These are phyloP conservation scores for Octomys mimax DNA, from an alignment of 2,797 vertebrate species.

Conservation along the genomic window DNA sequence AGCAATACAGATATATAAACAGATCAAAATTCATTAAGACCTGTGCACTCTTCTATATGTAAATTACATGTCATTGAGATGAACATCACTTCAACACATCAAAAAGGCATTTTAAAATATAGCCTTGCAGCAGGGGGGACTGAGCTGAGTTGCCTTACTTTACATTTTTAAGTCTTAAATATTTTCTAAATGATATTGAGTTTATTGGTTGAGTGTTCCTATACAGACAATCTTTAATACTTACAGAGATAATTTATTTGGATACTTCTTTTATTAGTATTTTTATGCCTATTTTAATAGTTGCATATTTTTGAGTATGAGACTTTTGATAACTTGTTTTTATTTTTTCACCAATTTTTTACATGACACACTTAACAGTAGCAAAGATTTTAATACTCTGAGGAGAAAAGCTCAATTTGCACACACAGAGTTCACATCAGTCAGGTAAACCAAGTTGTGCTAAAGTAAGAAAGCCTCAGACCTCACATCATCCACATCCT, in stretches of 20 bases:
- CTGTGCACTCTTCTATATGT: not conserved
- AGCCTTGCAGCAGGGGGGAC: not conserved
- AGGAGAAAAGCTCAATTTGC: not conserved
- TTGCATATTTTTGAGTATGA: slow-evolving; percentile 16
- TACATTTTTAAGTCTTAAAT: not conserved
- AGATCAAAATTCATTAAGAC: slow-evolving; percentile 17
- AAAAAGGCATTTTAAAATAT: not conserved
- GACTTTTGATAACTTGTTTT: not conserved
- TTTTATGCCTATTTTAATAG: not conserved
- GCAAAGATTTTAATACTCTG: slow-evolving; percentile 10
- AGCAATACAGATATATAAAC: not conserved
- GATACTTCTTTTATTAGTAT: slow-evolving; percentile 35
- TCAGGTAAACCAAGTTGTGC: not conserved
- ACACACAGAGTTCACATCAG: not conserved
- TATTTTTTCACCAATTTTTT: not conserved
- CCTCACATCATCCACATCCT: not conserved
- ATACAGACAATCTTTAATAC: slow-evolving; percentile 1
- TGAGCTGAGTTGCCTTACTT: not conserved
- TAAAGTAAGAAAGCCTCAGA: not conserved
- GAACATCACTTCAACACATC: not conserved
- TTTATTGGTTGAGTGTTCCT: not conserved
- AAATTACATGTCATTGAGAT: slow-evolving; percentile 7
- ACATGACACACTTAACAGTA: not conserved
- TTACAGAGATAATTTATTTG: not conserved
- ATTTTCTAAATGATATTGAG: not conserved